phyloP scores from a whole-genome alignment of 2,113 vertebrate genomes.

The Salvelinus namaycush region DNA sequence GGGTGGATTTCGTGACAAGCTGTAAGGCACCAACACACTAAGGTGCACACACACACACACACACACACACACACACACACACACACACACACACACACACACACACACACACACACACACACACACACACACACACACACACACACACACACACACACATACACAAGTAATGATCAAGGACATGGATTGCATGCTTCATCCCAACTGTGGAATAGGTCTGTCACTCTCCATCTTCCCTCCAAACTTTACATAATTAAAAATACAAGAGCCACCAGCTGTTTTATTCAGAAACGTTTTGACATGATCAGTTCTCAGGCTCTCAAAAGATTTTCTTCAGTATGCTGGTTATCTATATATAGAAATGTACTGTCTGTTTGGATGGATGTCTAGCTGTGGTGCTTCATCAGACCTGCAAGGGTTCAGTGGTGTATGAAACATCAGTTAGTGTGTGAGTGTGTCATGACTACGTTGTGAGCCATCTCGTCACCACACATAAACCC shows the following conservation, averaged over 20 bases:
- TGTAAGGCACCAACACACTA: not conserved
- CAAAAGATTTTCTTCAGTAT: not conserved
- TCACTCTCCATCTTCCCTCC: conserved; percentile 5
- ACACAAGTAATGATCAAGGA: not conserved
- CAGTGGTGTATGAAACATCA: not conserved
- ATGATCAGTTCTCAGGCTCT: not conserved
- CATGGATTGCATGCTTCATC: not conserved
- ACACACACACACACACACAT: no score
- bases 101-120: not conserved
- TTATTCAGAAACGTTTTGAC: not conserved
- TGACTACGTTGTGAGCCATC: not conserved
- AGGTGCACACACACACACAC: not conserved
- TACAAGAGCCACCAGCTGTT: not conserved
- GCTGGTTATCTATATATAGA: not conserved
- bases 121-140: no score
- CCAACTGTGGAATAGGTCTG: not conserved
- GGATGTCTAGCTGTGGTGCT: not conserved
- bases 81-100: no score
- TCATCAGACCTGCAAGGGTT: not conserved
- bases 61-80: not conserved
- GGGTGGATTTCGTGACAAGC: not conserved
- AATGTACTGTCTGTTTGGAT: not conserved
- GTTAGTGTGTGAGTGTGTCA: not conserved
- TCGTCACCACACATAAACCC: no score
- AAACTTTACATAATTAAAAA: conserved; percentile 12